A percentile compares a stretch with the other conserved stretches of the same genome.
phyloP scores from a whole-genome alignment of 2,113 vertebrate genomes.

The Cottus gobio region DNA sequence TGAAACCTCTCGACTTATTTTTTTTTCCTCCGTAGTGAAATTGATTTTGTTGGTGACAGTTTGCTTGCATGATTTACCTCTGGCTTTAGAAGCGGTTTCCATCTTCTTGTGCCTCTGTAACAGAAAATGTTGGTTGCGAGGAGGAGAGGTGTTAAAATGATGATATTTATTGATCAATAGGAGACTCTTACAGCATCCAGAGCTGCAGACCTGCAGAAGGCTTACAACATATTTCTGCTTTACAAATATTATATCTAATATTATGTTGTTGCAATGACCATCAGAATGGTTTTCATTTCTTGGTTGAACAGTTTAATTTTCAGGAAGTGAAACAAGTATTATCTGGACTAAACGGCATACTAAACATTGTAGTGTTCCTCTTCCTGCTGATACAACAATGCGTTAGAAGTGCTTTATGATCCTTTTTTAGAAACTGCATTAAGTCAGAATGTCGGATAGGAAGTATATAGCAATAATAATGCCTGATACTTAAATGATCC shows the following conservation, averaged over 20 bases:
- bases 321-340: neutral
- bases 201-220: neutral
- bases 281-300: neutral
- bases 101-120: neutral
- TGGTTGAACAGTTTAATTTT: slow-evolving; percentile 1
- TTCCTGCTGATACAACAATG: neutral
- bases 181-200: neutral
- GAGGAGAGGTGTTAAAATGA: slow-evolving; percentile 20
- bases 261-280: neutral
- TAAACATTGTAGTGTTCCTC: neutral
- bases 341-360: neutral
- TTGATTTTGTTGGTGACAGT: slow-evolving; percentile 13
- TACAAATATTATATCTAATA: neutral
- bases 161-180: neutral
- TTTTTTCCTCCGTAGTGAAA: neutral
- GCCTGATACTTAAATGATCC: neutral
- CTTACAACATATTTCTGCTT: neutral
- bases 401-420: neutral
- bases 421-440: neutral
- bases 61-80: slow-evolving; percentile 8
- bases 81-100: neutral
- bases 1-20: slow-evolving; percentile 30
- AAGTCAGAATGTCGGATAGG: neutral
- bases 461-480: slow-evolving; percentile 1
- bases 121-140: neutral